These are phyloP conservation scores for Protosalanx chinensis DNA, from an alignment of 2,797 vertebrate genomes.

Conservation along the genomic window DNA sequence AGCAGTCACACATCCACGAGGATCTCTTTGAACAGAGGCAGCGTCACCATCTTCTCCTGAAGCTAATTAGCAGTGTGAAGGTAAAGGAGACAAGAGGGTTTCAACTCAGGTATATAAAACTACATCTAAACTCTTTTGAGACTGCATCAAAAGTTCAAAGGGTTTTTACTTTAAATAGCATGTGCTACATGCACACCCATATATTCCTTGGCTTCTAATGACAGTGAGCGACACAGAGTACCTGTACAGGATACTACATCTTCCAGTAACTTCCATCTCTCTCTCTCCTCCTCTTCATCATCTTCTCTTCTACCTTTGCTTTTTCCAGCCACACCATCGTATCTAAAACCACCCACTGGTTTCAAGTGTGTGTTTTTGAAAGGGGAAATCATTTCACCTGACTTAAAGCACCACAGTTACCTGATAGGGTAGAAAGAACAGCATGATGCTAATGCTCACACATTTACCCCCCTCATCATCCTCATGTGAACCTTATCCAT, in stretches of 20 bases:
- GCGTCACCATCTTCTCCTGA: constrained; percentile 38
- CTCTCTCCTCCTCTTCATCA: not conserved
- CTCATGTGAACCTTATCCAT: constrained; percentile 34
- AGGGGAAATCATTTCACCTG: too few species aligned
- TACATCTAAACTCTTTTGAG: constrained; percentile 44
- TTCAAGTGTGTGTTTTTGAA: too few species aligned
- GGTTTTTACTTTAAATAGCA: constrained; percentile 36
- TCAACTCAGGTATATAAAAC: constrained; percentile 45
- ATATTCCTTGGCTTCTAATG: constrained; percentile 9
- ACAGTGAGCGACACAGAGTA: constrained; percentile 47
- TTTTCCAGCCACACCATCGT: not conserved
- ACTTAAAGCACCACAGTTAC: too few species aligned
- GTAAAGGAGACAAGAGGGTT: constrained; percentile 24
- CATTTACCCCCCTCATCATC: not conserved
- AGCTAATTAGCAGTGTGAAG: constrained; percentile 64
- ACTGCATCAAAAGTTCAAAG: constrained; percentile 49
- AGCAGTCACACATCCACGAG: constrained; percentile 35
- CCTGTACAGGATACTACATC: not conserved
- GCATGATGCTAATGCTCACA: too few species aligned
- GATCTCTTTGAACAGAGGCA: constrained; percentile 49
- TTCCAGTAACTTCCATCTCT: not conserved
- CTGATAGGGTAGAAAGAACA: too few species aligned
- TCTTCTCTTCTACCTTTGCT: not conserved
- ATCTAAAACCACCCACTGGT: too few species aligned
- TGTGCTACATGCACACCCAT: constrained; percentile 24